A percentile compares a stretch with the other conserved stretches of the same genome.
These are phyloP conservation scores for Lycocorax pyrrhopterus DNA, from an alignment of 2,113 vertebrate genomes.

Conservation along the genomic window DNA sequence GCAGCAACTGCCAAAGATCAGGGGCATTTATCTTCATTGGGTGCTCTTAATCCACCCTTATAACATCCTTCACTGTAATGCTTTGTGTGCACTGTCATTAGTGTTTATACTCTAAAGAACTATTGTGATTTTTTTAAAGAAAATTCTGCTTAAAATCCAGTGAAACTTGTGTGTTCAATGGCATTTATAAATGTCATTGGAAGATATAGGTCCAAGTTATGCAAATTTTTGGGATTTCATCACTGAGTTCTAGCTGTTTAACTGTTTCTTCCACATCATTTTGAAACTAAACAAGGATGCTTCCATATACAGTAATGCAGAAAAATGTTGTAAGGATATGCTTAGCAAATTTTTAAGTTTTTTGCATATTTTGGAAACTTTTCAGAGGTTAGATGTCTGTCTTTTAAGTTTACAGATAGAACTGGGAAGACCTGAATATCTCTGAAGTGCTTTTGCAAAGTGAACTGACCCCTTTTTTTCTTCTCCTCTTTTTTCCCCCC, in stretches of 20 bases:
- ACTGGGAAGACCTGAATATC: background rate
- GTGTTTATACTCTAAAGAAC: background rate
- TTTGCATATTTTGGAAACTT: background rate
- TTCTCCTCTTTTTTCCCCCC: rapidly evolving
- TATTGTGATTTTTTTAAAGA: background rate
- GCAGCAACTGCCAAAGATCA: background rate
- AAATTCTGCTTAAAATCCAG: background rate
- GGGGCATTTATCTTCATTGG: background rate
- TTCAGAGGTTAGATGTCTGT: background rate
- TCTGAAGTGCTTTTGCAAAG: background rate
- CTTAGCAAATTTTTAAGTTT: background rate
- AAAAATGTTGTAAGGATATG: background rate
- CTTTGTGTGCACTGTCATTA: background rate
- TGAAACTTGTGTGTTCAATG: background rate
- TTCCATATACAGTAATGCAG: background rate
- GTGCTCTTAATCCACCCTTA: background rate
- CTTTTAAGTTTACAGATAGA: background rate
- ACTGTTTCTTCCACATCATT: background rate
- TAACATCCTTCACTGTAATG: background rate
- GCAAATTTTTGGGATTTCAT: background rate
- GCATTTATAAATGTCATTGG: background rate
- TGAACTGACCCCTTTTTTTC: background rate
- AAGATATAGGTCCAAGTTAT: background rate
- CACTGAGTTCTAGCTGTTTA: background rate
- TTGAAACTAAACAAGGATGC: background rate